phyloP scores from a whole-genome alignment of 2,113 vertebrate genomes.

The Anhinga anhinga region DNA sequence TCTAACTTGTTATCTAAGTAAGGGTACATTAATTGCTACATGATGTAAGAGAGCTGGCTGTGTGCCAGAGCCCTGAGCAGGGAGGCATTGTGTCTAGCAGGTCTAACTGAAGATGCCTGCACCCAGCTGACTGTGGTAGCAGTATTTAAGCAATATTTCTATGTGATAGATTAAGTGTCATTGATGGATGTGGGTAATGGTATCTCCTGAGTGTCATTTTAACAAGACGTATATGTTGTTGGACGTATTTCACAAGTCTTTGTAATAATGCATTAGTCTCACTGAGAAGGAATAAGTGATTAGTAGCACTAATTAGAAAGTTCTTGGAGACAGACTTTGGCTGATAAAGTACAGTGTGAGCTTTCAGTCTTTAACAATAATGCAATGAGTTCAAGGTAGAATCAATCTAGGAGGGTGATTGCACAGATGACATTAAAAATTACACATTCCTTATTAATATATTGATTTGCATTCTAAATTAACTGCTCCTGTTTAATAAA shows the following conservation, averaged over 20 bases:
- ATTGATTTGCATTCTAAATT: slow-evolving; percentile 67
- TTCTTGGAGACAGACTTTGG: slow-evolving; percentile 64
- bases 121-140: slow-evolving; percentile 23
- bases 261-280: slow-evolving; percentile 57
- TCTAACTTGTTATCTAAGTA: slow-evolving; percentile 36
- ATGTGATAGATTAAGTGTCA: slow-evolving; percentile 66
- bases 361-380: slow-evolving; percentile 64
- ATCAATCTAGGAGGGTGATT: slow-evolving; percentile 59
- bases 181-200: slow-evolving; percentile 66
- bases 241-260: slow-evolving; percentile 64
- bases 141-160: slow-evolving; percentile 66
- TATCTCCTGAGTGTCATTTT: slow-evolving; percentile 71
- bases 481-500: slow-evolving; percentile 53
- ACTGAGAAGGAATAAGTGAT: slow-evolving; percentile 70
- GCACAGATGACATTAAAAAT: slow-evolving; percentile 46
- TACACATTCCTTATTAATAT: slow-evolving; percentile 43
- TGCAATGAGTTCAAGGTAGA: slow-evolving; percentile 56
- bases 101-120: background rate
- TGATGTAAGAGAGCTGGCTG: slow-evolving; percentile 42
- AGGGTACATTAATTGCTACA: slow-evolving; percentile 55
- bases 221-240: slow-evolving; percentile 69
- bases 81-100: slow-evolving; percentile 4
- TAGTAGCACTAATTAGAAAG: slow-evolving; percentile 77
- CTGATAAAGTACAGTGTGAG: slow-evolving; percentile 51
- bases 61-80: slow-evolving; percentile 1